Evolutionary conservation across 2,113 vertebrate genomes (phyloP), one percentile per base, ranked within the genome.

Genomic region (Dendrocopos noguchii): DNA sequence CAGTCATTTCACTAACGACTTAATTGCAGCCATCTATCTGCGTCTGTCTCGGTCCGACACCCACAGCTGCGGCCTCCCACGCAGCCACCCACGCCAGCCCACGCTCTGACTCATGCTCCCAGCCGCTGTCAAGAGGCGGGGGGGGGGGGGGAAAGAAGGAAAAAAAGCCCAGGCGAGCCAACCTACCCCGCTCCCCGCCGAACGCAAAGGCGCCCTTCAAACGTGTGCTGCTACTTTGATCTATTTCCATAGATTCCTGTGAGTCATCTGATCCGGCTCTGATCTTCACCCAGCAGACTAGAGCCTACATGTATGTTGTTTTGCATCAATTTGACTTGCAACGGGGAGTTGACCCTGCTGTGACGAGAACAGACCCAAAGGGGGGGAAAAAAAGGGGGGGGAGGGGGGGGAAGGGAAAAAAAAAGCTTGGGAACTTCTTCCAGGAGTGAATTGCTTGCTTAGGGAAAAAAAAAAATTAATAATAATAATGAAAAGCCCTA

Each of bases 31-130:
- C 91, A 97, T 96, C 94, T 93, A 67, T 97, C 92, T 88, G 90
- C 71, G 83, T 95, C 96, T 96, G 95, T 97, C 96, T 97, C 90
- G 90, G 97, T 93, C 96, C 96, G 84, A 98, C 97, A 96, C 98
- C 97, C 97, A 94, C 97, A 94, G 96, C 96, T 95, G 97, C 82
- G 68, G 92, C 94, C 81, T 42, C 97, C 97, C 95, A 91, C 88
- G 88, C 81, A 66, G 83, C 91, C 91, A 22, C 97, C 97, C 95
- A 96, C 88, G 4, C 91, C 83, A 8, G 94, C 96, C 97, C 96
- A 91, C 93, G 80, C 80, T 95, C 87, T 98, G 96, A 97, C 95
- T 97, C 97, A 98, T 56, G 92, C 93, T 94, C 91, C 59, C 9
- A 96, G 94, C 60, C 70, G 67, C 7, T 90, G 95, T 97, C 85